Conservation (phyloP, 2,113 vertebrate genomes). For the Mus musculus region GRCm39 chr8:94608001-94608500, state of each 20-base stretch:
- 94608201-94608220: background rate
- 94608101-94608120: background rate
- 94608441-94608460: background rate
- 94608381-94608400: background rate
- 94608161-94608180: slow-evolving; percentile 5
- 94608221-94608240: slow-evolving; percentile 2
- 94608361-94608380: background rate
- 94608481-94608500: background rate
- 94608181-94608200: background rate
- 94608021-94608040: background rate
- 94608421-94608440: background rate
- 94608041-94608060: background rate
- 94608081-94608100: background rate
- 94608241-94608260: background rate
- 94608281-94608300: slow-evolving; percentile 10
- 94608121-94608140: background rate
- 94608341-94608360: background rate
- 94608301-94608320: background rate
- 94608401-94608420: background rate
- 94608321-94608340: background rate
- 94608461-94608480: background rate
- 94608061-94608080: background rate
- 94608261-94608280: background rate
- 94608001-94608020: background rate
- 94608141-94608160: background rate